These are phyloP conservation scores for Amphilophus citrinellus DNA, from an alignment of 2,113 vertebrate species.

Conservation along the genomic window DNA sequence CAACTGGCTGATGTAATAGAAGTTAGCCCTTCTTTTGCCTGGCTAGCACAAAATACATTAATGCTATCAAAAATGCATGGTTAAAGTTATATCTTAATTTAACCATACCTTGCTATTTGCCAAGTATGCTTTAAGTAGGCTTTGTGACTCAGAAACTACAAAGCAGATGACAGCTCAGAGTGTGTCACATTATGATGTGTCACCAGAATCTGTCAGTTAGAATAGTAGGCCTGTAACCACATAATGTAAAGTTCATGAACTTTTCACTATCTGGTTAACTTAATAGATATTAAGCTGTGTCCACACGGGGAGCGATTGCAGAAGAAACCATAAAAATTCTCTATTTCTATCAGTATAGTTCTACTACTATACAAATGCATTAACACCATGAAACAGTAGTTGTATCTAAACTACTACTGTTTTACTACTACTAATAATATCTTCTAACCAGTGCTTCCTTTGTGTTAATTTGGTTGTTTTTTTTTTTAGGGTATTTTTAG, in stretches of 20 bases:
- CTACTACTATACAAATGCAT: neutral
- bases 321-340: neutral
- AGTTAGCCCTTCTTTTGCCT: neutral
- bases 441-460: neutral
- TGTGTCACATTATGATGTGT: neutral
- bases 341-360: accelerated
- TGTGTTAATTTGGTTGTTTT: neutral
- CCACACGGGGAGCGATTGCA: neutral
- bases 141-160: neutral
- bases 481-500: neutral
- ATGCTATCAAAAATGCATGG: too few relatives aligned
- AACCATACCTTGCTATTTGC: neutral
- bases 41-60: too few relatives aligned
- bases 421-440: neutral
- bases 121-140: neutral
- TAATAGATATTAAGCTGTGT: neutral
- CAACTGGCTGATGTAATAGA: neutral
- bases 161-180: neutral
- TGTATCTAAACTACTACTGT: neutral
- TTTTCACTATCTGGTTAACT: neutral
- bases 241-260: neutral
- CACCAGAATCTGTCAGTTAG: neutral
- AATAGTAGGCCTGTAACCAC: neutral
- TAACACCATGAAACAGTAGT: neutral
- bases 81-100: neutral